These are phyloP conservation scores for Diabrotica virgifera DNA, from an alignment of 1,140 invertebrate species.

Conservation along the genomic window DNA sequence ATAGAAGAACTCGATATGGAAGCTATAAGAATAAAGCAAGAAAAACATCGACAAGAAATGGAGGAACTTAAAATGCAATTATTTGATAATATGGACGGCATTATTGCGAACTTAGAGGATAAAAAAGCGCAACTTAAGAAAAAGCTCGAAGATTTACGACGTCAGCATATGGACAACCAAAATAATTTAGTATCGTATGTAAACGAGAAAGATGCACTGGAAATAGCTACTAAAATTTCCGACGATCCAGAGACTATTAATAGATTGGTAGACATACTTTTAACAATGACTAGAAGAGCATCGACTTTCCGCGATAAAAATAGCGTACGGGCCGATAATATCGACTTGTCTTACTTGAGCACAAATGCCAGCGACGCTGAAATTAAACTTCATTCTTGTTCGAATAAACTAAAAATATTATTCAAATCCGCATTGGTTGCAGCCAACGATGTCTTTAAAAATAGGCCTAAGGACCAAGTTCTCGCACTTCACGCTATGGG, in stretches of 20 bases:
- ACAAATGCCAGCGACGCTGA: constrained; percentile 34
- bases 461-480: constrained; percentile 43
- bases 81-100: constrained; percentile 43
- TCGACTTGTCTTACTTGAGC: constrained; percentile 33
- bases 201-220: constrained; percentile 37
- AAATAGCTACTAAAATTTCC: constrained; percentile 41
- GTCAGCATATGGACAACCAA: constrained; percentile 36
- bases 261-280: constrained; percentile 43
- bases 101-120: constrained; percentile 40
- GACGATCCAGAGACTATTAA: constrained; percentile 38
- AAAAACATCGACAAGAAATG: constrained; percentile 36
- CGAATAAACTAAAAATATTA: constrained; percentile 39
- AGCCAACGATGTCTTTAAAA: constrained; percentile 46
- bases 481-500: constrained; percentile 40
- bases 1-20: constrained; percentile 36
- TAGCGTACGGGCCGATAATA: constrained; percentile 43
- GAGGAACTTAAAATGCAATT: constrained; percentile 35
- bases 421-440: constrained; percentile 44
- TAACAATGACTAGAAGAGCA: constrained; percentile 41
- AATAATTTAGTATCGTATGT: constrained; percentile 42
- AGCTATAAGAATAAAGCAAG: constrained; percentile 35
- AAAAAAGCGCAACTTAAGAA: constrained; percentile 41
- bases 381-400: constrained; percentile 35
- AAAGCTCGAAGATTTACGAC: constrained; percentile 44
- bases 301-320: constrained; percentile 42